Percentiles rank a stretch among this genome's conserved stretches.
Conservation (phyloP, 2,797 vertebrate genomes). For the Propithecus perrieri region DNA sequence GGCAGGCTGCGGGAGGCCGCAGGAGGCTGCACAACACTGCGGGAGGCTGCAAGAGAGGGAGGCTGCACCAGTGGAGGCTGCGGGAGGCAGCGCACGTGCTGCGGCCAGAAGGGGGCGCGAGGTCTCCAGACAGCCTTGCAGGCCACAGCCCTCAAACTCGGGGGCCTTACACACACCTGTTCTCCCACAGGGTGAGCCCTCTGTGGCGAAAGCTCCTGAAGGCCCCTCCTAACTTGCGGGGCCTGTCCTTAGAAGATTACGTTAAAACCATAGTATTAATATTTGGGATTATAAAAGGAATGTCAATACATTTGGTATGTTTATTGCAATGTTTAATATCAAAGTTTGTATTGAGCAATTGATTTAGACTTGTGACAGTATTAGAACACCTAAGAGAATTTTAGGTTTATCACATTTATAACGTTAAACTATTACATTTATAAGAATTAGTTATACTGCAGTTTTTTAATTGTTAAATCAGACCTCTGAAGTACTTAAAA, state of each 20-base stretch:
- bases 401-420: neutral
- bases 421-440: neutral
- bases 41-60: too few species aligned
- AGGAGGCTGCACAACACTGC: too few species aligned
- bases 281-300: neutral
- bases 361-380: neutral
- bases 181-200: neutral
- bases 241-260: neutral
- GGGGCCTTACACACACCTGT: neutral
- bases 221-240: neutral
- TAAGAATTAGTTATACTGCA: neutral
- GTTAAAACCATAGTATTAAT: neutral
- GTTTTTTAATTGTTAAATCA: neutral
- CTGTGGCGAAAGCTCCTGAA: neutral
- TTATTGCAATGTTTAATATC: neutral
- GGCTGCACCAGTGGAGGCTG: too few species aligned
- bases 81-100: neutral
- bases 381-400: neutral
- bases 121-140: neutral
- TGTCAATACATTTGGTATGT: neutral
- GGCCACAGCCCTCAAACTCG: neutral
- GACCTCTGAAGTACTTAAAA: neutral
- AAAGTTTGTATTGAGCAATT: neutral
- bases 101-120: slow-evolving; percentile 15
- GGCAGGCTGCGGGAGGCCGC: too few species aligned